phyloP scores from a whole-genome alignment of 2,797 vertebrate species.

The Euphonia xanthogaster region DNA sequence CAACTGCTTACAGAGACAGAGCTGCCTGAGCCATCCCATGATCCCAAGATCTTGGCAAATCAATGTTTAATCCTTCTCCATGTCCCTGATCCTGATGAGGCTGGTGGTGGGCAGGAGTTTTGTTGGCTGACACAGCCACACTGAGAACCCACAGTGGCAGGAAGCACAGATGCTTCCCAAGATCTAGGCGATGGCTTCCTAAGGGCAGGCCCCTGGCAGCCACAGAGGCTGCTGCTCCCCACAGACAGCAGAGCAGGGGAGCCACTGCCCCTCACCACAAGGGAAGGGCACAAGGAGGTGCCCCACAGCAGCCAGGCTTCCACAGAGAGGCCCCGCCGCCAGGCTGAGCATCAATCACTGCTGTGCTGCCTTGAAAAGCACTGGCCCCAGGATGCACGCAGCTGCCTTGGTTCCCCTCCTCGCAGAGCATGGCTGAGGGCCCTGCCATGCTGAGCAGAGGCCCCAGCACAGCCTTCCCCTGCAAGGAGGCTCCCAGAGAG shows the following conservation, averaged over 20 bases:
- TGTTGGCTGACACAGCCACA: not conserved
- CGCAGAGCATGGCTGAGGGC: fast-evolving
- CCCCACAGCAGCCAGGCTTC: fast-evolving
- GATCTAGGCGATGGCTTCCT: not conserved
- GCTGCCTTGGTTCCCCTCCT: not conserved
- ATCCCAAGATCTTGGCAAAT: not conserved
- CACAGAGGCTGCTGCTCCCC: fast-evolving
- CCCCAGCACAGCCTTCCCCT: not conserved
- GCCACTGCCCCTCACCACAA: fast-evolving
- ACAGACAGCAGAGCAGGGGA: fast-evolving
- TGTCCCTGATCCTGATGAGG: not conserved
- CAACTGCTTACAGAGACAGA: not conserved
- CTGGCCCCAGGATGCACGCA: not conserved
- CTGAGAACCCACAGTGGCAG: not conserved
- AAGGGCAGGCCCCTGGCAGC: fast-evolving
- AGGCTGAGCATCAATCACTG: not conserved
- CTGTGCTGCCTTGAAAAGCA: not conserved
- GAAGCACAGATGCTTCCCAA: slow-evolving; percentile 37
- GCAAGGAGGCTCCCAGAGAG: not conserved
- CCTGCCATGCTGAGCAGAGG: fast-evolving
- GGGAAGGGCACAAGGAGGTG: not conserved
- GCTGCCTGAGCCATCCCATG: not conserved
- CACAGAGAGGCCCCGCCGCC: not conserved
- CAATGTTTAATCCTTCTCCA: not conserved
- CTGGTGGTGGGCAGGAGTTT: not conserved